phyloP scores from a whole-genome alignment of 2,888 invertebrate genomes.

The Hipparchia semele region DNA sequence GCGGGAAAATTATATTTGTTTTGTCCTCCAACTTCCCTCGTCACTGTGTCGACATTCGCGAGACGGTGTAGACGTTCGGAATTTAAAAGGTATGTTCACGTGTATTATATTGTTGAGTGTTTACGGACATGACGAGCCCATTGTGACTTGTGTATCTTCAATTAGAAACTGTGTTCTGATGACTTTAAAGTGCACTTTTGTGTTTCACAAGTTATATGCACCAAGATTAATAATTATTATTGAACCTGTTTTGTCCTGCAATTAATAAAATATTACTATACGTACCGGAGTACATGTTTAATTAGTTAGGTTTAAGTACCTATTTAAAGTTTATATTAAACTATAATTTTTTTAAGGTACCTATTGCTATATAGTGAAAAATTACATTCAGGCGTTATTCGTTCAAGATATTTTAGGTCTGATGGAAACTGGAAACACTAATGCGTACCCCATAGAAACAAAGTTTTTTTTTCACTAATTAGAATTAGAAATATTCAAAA shows the following conservation, averaged over 20 bases:
- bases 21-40: slow-evolving; percentile 32
- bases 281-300: no score
- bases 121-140: neutral
- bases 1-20: slow-evolving; percentile 40
- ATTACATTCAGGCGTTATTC: no score
- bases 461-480: no score
- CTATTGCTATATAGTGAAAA: no score
- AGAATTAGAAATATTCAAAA: no score
- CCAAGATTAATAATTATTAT: neutral
- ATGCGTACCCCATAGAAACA: no score
- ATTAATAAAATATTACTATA: neutral
- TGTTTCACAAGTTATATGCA: neutral
- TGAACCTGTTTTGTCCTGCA: neutral
- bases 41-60: slow-evolving; percentile 44
- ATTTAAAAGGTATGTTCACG: slow-evolving; percentile 37
- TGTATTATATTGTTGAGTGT: neutral
- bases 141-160: neutral
- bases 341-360: no score
- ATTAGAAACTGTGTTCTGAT: slow-evolving; percentile 3
- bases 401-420: no score
- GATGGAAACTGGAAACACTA: no score
- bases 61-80: slow-evolving; percentile 41
- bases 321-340: no score
- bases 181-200: neutral
- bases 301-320: no score